Evolutionary conservation across 2,797 vertebrate genomes (phyloP).

Genomic region (Euphonia xanthogaster): DNA sequence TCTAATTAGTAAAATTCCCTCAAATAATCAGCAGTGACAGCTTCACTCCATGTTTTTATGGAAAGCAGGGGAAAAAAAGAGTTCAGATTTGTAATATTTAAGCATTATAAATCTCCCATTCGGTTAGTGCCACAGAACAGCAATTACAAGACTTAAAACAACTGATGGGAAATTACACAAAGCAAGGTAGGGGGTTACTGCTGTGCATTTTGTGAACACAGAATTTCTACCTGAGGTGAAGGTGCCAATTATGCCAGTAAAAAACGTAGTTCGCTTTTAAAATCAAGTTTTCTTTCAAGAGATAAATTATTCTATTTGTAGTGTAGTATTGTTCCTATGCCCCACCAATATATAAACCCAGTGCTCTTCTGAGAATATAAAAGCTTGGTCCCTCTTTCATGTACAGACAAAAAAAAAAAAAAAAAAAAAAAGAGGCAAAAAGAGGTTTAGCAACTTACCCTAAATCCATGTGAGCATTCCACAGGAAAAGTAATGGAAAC

Average conservation of each 20-base stretch:
- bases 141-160: background rate
- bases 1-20: constrained; percentile 44
- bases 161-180: background rate
- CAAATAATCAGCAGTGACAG: constrained; percentile 12
- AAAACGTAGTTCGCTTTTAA: background rate
- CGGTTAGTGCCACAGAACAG: background rate
- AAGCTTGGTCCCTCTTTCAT: background rate
- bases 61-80: background rate
- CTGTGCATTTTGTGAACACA: background rate
- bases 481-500: background rate
- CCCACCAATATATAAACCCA: background rate
- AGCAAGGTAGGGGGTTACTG: background rate
- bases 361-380: background rate
- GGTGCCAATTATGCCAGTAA: background rate
- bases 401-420: background rate
- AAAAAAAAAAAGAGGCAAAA: background rate
- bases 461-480: constrained; percentile 1
- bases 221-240: background rate
- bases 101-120: background rate
- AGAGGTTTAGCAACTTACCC: background rate
- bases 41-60: background rate
- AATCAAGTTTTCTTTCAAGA: background rate
- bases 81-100: background rate
- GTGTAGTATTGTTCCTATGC: background rate
- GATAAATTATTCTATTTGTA: background rate